A percentile compares a stretch with the other conserved stretches of the same genome.
These are phyloP conservation scores for Girardinichthys multiradiatus DNA, from an alignment of 2,113 vertebrate genomes.

Conservation along the genomic window DNA sequence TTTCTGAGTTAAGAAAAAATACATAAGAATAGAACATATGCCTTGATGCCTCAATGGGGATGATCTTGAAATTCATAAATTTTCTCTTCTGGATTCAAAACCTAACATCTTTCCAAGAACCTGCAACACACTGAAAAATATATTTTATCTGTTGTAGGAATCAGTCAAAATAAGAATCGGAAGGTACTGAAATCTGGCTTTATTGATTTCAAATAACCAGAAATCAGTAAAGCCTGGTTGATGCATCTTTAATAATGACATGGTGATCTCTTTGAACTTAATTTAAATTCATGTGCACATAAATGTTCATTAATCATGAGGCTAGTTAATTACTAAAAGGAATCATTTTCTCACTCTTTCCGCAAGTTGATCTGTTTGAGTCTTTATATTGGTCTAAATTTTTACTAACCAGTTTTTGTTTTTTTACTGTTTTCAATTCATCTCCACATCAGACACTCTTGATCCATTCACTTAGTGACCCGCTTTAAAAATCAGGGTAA, in stretches of 20 bases:
- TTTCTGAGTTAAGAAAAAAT: neutral
- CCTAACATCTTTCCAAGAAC: neutral
- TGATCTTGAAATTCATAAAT: neutral
- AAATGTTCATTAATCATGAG: neutral
- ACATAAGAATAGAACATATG: neutral
- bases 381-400: neutral
- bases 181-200: no score
- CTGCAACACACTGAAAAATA: neutral
- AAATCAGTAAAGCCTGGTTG: neutral
- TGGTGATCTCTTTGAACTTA: neutral
- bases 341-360: neutral
- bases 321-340: neutral
- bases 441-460: neutral
- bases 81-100: neutral
- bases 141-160: no score
- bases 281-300: neutral
- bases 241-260: neutral
- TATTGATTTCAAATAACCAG: no score
- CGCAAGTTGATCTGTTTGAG: neutral
- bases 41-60: neutral
- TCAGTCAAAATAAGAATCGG: no score
- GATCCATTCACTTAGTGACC: constrained; percentile 8
- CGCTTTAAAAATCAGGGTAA: constrained; percentile 9
- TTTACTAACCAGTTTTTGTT: neutral
- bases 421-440: neutral